These are phyloP conservation scores for Coenobita brevimanus DNA, from an alignment of 1,140 invertebrate genomes.

Conservation along the genomic window DNA sequence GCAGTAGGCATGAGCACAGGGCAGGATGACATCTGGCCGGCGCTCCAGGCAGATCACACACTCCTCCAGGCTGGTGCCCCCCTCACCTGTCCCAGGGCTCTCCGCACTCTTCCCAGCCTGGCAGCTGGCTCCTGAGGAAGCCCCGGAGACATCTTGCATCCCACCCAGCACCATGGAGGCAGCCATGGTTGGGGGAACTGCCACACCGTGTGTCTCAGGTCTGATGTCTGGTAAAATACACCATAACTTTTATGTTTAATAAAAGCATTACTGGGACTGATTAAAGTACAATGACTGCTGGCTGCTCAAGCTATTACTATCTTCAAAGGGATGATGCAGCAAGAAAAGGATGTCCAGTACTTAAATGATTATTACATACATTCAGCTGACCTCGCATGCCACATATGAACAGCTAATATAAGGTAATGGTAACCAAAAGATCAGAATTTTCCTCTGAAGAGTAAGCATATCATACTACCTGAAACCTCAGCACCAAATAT, in stretches of 20 bases:
- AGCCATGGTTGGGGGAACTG: conserved; percentile 60
- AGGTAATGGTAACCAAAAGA: background rate
- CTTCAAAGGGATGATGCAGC: no score
- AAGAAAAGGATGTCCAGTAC: no score
- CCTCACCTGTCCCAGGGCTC: conserved; percentile 70
- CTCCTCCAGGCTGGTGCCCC: conserved; percentile 73
- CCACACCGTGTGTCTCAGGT: conserved; percentile 9
- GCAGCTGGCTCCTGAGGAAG: background rate
- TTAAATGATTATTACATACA: no score
- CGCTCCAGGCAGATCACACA: conserved; percentile 84
- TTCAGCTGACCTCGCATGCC: no score
- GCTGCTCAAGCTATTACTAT: no score
- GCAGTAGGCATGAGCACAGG: conserved; percentile 82
- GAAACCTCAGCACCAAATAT: conserved; percentile 22
- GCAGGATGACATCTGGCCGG: conserved; percentile 79
- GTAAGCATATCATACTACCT: background rate
- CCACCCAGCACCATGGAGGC: conserved; percentile 33
- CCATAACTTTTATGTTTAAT: no score
- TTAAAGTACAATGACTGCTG: no score
- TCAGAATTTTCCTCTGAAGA: background rate
- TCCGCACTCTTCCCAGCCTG: background rate
- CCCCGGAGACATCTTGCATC: conserved; percentile 34
- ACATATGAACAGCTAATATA: no score
- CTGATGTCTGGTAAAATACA: background rate
- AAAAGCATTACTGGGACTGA: no score